phyloP scores from a whole-genome alignment of 2,113 vertebrate species.

The Columba livia region DNA sequence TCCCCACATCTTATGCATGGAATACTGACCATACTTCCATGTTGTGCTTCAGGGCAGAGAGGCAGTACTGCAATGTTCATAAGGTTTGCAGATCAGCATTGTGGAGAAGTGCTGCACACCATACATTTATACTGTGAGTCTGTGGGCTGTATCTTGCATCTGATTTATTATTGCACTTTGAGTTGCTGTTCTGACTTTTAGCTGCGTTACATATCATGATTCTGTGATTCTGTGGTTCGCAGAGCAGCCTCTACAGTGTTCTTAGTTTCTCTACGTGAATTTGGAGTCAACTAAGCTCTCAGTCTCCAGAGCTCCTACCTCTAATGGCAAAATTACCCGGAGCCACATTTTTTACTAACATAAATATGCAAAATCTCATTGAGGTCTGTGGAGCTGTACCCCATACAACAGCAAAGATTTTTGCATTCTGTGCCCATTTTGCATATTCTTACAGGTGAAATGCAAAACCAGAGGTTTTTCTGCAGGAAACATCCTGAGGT shows the following conservation, averaged over 20 bases:
- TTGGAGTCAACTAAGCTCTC: background rate
- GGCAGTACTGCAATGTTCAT: background rate
- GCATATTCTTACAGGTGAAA: background rate
- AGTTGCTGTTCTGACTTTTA: background rate
- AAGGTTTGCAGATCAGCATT: background rate
- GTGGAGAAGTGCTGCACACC: background rate
- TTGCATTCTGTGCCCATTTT: background rate
- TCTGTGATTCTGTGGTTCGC: background rate
- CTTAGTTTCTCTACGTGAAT: fast-evolving
- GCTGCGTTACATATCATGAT: background rate
- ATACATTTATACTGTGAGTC: background rate
- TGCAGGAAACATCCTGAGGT: background rate
- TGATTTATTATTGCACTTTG: background rate
- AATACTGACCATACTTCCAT: background rate
- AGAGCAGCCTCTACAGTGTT: background rate
- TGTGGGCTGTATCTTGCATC: background rate
- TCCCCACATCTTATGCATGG: background rate
- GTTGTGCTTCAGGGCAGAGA: background rate
- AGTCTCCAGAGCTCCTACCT: background rate
- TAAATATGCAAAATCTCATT: background rate
- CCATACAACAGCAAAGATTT: background rate
- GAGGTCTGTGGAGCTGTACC: background rate
- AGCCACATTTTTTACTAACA: background rate
- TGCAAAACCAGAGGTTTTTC: background rate
- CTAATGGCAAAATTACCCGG: background rate